phyloP scores from a whole-genome alignment of 2,113 vertebrate species.

The Nothoprocta pentlandii region DNA sequence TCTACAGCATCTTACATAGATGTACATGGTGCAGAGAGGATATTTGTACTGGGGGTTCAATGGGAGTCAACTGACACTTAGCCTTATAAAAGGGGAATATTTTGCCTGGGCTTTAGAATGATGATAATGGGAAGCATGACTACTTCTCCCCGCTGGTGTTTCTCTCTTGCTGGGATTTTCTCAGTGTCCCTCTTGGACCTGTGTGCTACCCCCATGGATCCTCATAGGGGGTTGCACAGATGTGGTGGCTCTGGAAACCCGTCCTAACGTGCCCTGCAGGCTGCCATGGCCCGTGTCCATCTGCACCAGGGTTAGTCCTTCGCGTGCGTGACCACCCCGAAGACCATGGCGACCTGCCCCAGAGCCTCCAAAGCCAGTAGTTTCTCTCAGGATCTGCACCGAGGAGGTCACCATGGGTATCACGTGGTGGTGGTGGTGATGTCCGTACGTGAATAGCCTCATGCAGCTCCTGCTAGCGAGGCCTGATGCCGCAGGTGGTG shows the following conservation, averaged over 20 bases:
- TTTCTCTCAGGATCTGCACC: background rate
- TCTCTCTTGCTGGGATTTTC: slow-evolving; percentile 7
- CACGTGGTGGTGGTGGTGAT: background rate
- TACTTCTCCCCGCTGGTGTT: slow-evolving; percentile 41
- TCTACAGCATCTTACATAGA: slow-evolving; percentile 79
- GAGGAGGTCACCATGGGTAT: background rate
- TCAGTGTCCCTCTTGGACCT: slow-evolving; percentile 1
- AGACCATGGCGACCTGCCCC: background rate
- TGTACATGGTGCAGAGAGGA: slow-evolving; percentile 72
- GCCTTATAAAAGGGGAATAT: slow-evolving; percentile 75
- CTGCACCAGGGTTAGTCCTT: background rate
- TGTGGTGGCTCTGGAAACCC: background rate
- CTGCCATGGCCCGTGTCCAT: background rate
- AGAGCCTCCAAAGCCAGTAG: background rate
- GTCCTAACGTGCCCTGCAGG: background rate
- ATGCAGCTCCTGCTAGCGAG: background rate
- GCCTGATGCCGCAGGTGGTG: background rate
- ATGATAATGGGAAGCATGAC: slow-evolving; percentile 77
- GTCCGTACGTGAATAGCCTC: too few species aligned
- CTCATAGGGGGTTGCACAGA: background rate
- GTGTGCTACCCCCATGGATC: background rate
- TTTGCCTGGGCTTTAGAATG: slow-evolving; percentile 71
- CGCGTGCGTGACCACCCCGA: background rate
- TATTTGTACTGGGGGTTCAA: slow-evolving; percentile 76
- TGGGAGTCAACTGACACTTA: slow-evolving; percentile 81